Evolutionary conservation across 2,113 vertebrate genomes (phyloP).

Genomic region (Atlantisia rogersi): DNA sequence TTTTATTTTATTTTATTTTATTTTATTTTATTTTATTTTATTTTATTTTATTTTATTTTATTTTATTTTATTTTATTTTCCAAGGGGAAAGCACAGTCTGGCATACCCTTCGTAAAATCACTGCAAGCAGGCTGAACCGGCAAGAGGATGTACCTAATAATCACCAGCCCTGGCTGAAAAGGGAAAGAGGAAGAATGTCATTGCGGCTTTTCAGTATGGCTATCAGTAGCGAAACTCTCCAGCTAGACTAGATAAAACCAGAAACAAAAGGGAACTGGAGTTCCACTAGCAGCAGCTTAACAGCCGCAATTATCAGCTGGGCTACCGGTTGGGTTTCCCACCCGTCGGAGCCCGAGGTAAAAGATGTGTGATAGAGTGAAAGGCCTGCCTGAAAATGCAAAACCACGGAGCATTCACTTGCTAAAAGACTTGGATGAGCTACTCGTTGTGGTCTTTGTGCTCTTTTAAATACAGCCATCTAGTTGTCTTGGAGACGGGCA

Average conservation of each 20-base stretch:
- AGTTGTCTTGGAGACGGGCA: conserved; percentile 77
- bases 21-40: background rate
- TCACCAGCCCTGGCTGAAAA: conserved; percentile 63
- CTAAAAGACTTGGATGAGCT: conserved; percentile 82
- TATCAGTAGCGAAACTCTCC: conserved; percentile 81
- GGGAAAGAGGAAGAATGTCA: conserved; percentile 33
- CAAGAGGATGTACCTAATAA: conserved; percentile 80
- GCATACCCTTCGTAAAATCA: conserved; percentile 28
- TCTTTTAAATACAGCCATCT: conserved; percentile 80
- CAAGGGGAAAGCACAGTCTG: conserved; percentile 30
- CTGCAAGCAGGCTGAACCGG: conserved; percentile 48
- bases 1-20: no score
- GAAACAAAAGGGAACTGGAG: conserved; percentile 81
- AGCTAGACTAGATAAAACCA: conserved; percentile 81
- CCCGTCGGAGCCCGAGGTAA: conserved; percentile 73
- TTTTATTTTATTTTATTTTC: background rate
- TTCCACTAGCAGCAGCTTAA: conserved; percentile 79
- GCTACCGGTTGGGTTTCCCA: conserved; percentile 76
- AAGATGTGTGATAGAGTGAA: conserved; percentile 76
- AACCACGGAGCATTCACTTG: conserved; percentile 83
- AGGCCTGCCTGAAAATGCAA: conserved; percentile 75
- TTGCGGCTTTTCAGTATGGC: conserved; percentile 74
- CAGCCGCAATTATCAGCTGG: conserved; percentile 78
- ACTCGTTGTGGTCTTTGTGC: conserved; percentile 76
- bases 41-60: background rate